Evolutionary conservation across 2,888 invertebrate species (phyloP).

Genomic region (Chloromyia formosa): DNA sequence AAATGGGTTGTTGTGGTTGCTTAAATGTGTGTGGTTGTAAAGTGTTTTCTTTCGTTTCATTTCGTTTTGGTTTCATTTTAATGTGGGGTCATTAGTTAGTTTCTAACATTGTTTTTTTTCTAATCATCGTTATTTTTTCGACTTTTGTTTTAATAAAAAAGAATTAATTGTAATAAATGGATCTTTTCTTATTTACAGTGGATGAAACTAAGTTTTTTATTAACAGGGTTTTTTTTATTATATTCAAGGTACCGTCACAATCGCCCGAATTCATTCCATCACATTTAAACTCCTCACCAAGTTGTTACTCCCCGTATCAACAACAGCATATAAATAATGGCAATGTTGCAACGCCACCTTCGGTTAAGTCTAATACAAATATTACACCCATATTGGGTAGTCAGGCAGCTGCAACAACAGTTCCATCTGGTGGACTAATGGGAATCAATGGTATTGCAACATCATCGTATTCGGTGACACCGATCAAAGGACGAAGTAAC

Average conservation of each 20-base stretch:
- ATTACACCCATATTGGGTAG: slow-evolving; percentile 50
- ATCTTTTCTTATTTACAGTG: not conserved
- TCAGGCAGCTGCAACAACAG: slow-evolving; percentile 56
- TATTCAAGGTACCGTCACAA: slow-evolving; percentile 65
- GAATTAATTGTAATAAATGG: not conserved
- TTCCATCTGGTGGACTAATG: slow-evolving; percentile 43
- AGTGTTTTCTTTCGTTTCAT: slow-evolving; percentile 15
- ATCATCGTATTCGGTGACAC: slow-evolving; percentile 52
- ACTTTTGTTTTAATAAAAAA: not conserved
- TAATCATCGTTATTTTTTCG: not conserved
- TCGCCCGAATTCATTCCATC: slow-evolving; percentile 68
- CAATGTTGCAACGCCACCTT: slow-evolving; percentile 50
- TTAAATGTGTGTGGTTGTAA: too few relatives aligned
- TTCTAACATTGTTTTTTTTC: slow-evolving; percentile 1
- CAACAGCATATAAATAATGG: slow-evolving; percentile 61
- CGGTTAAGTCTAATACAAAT: slow-evolving; percentile 50
- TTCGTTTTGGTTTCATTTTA: not conserved
- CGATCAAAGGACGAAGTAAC: slow-evolving; percentile 51
- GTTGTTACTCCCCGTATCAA: slow-evolving; percentile 62
- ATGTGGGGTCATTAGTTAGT: not conserved
- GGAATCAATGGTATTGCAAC: slow-evolving; percentile 44
- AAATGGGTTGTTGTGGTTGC: slow-evolving; percentile 53
- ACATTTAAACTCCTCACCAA: slow-evolving; percentile 62
- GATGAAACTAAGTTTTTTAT: not conserved
- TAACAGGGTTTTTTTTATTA: not conserved